These are phyloP conservation scores for Chrysemys picta DNA, from an alignment of 2,113 vertebrate genomes.

Conservation along the genomic window DNA sequence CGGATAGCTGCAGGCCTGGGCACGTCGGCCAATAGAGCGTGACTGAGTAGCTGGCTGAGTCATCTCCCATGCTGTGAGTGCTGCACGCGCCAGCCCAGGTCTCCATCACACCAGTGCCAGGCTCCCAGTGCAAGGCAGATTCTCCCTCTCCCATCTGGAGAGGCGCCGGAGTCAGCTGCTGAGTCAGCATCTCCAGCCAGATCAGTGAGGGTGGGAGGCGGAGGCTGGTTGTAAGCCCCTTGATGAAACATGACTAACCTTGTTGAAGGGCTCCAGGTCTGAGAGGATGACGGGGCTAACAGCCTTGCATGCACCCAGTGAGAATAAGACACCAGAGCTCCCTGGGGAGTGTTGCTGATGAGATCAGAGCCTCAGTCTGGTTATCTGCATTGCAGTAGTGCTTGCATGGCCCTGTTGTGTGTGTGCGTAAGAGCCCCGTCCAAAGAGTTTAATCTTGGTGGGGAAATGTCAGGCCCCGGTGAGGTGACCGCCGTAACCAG, in stretches of 20 bases:
- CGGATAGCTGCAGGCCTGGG: accelerated
- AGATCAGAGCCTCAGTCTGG: accelerated
- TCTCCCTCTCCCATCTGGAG: not conserved
- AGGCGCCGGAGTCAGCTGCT: not conserved
- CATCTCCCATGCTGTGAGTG: accelerated
- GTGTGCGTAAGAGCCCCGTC: not conserved
- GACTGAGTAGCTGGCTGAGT: not conserved
- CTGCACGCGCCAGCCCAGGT: accelerated
- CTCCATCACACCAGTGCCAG: not conserved
- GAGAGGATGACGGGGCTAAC: not conserved
- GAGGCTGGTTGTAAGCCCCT: accelerated
- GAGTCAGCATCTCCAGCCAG: not conserved
- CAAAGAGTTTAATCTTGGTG: no score
- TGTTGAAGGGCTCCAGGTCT: not conserved
- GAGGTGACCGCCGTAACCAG: not conserved
- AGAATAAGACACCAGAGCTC: not conserved
- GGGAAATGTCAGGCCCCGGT: not conserved
- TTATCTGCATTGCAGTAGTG: accelerated
- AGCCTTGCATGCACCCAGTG: not conserved
- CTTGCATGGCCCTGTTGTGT: not conserved
- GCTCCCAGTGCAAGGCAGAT: not conserved
- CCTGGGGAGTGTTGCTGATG: not conserved
- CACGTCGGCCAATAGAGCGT: accelerated
- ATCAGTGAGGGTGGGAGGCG: not conserved
- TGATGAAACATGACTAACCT: not conserved